Base-by-base conservation (phyloP, 2,888 invertebrate species). In the Prionchulus punctatus region DNA sequence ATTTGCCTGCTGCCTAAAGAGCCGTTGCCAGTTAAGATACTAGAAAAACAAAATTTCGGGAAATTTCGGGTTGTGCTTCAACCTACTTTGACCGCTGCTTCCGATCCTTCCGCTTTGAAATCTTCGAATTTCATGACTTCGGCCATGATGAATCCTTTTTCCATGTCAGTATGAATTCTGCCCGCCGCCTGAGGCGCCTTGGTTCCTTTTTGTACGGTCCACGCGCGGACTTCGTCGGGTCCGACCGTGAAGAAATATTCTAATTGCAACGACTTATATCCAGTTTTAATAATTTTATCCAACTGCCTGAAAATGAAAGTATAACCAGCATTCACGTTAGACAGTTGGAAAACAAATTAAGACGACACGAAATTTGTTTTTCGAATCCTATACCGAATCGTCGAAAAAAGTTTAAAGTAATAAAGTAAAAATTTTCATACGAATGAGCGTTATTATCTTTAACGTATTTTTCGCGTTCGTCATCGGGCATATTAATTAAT, bases 141-240 rank as follows among this genome's bases (percentile, higher is more conserved):
- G 21, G 96, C 96, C 96, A 98, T 98, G 62, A 99, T 98, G 77
- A 99, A 99, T 48, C 98, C 98, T 73, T 94, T 96, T 74, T 99
- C 98, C 74, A 99, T 98, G 75, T 99, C 98, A 0, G 96, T 92
- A 75, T 99, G 98, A 72, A 99, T 99, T 68, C 84, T 82, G 1
- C 98, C 98, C 18, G 96, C 98, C 12, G 98, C 98, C 72, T 92
- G 91, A 0, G 98, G 98, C 1, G 98, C 98, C 73, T 94, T 96
- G 0, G 92, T 87, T 57, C 89, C 90, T 82, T 87, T 90, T 82
- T 89, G 91, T 72, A 99, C 87, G 1, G 92, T 96, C 98, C 98
- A 99, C 27, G 94, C 96, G 74, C 94, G 96, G 7, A 99, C 98
- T 79, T 99, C 98, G 74, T 98, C 98, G 50, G 83, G 80, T 21